phyloP scores from a whole-genome alignment of 2,113 vertebrate genomes.

The Potamarius usumacintae region DNA sequence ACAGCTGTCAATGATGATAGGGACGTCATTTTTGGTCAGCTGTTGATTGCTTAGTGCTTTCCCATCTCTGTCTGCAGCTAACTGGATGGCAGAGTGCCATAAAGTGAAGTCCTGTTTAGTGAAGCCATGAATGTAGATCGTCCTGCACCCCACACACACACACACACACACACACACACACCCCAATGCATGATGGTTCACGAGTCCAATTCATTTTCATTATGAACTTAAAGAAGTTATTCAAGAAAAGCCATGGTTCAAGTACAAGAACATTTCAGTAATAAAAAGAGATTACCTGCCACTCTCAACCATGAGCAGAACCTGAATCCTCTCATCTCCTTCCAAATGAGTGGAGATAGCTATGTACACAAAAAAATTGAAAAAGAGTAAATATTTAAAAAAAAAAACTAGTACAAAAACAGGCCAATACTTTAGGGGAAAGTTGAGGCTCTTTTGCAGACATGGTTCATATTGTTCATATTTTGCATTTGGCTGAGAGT shows the following conservation, averaged over 20 bases:
- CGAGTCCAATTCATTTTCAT: background rate
- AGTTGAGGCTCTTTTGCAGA: conserved; percentile 21
- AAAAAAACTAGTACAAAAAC: background rate
- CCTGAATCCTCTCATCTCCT: conserved; percentile 86
- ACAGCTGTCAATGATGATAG: conserved; percentile 94
- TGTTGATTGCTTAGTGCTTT: conserved; percentile 90
- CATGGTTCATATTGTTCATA: conserved; percentile 21
- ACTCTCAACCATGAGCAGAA: conserved; percentile 90
- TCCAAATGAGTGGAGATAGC: conserved; percentile 83
- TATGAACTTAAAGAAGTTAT: background rate
- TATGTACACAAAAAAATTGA: conserved; percentile 57
- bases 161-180: background rate
- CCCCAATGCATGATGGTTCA: background rate
- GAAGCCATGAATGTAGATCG: conserved; percentile 88
- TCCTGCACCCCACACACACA: conserved; percentile 70
- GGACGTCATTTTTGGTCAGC: conserved; percentile 92
- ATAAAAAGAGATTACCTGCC: conserved; percentile 78
- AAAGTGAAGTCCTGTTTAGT: conserved; percentile 86
- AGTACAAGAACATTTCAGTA: background rate
- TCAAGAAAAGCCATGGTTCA: background rate
- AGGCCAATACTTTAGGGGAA: conserved; percentile 6
- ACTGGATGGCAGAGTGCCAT: conserved; percentile 89
- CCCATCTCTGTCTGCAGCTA: conserved; percentile 90
- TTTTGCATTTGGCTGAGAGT: conserved; percentile 15
- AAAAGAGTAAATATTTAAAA: background rate